Conservation (phyloP, 2,113 vertebrate species). For the Verasper variegatus region DNA sequence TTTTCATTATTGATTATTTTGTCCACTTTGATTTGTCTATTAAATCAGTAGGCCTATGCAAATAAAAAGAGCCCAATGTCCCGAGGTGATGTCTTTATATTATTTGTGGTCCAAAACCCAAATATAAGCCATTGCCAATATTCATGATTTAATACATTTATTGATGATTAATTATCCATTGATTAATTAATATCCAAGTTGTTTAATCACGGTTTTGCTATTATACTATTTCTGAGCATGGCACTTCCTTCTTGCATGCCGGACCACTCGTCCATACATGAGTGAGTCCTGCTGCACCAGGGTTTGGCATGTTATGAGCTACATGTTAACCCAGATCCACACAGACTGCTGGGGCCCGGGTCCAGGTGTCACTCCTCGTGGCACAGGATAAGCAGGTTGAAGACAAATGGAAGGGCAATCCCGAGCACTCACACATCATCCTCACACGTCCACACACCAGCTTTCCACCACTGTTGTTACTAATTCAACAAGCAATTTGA, state of each 20-base stretch:
- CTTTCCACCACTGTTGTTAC: constrained; percentile 34
- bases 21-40: not conserved
- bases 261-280: constrained; percentile 23
- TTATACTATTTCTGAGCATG: not conserved
- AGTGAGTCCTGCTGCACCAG: constrained; percentile 46
- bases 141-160: not conserved
- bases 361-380: constrained; percentile 41
- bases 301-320: constrained; percentile 53
- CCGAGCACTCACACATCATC: constrained; percentile 38
- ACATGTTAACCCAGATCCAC: constrained; percentile 66
- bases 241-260: constrained; percentile 14
- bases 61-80: not conserved
- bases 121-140: not conserved
- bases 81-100: not conserved
- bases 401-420: constrained; percentile 48
- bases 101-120: not conserved
- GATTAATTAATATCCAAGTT: not conserved
- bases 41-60: not conserved
- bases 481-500: constrained; percentile 57
- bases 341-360: constrained; percentile 46
- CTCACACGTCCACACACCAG: constrained; percentile 38
- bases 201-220: not conserved
- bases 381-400: constrained; percentile 25
- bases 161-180: not conserved
- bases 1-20: constrained; percentile 27